These are phyloP conservation scores for Temnopleurus reevesii DNA, from an alignment of 53 echinoderm and acorn worm genomes.

Conservation along the genomic window DNA sequence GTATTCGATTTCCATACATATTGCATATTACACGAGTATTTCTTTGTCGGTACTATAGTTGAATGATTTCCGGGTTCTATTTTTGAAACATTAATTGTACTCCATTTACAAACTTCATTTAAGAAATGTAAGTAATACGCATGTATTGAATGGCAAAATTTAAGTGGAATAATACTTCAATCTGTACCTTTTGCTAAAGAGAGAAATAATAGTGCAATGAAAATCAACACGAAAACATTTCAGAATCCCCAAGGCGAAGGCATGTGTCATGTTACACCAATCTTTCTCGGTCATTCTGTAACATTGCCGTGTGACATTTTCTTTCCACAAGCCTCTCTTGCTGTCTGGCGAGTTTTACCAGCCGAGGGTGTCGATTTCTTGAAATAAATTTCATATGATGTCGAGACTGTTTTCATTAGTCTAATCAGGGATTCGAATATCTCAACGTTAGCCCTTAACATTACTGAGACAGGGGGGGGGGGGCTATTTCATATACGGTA, in stretches of 20 bases:
- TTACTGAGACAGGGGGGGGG: too few relatives aligned
- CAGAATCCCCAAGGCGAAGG: background rate
- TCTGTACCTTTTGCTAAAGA: background rate
- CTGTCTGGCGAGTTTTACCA: background rate
- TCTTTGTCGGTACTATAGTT: too few relatives aligned
- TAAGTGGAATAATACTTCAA: background rate
- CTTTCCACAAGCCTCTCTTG: background rate
- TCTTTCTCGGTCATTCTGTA: background rate
- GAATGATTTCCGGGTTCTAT: too few relatives aligned
- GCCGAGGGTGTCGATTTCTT: background rate
- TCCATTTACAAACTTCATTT: too few relatives aligned
- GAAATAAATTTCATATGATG: background rate
- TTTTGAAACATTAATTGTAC: too few relatives aligned
- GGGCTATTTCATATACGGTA: too few relatives aligned
- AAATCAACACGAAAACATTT: background rate
- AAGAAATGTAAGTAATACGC: too few relatives aligned
- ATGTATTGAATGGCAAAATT: too few relatives aligned
- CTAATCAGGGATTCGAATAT: background rate
- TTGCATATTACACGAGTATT: too few relatives aligned
- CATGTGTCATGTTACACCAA: background rate
- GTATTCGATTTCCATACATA: too few relatives aligned
- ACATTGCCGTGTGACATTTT: background rate
- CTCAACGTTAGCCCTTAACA: too few relatives aligned
- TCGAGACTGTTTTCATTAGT: conserved; percentile 8
- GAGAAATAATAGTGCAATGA: background rate